phyloP scores from a whole-genome alignment of 2,113 vertebrate genomes.

The Hoplias malabaricus region DNA sequence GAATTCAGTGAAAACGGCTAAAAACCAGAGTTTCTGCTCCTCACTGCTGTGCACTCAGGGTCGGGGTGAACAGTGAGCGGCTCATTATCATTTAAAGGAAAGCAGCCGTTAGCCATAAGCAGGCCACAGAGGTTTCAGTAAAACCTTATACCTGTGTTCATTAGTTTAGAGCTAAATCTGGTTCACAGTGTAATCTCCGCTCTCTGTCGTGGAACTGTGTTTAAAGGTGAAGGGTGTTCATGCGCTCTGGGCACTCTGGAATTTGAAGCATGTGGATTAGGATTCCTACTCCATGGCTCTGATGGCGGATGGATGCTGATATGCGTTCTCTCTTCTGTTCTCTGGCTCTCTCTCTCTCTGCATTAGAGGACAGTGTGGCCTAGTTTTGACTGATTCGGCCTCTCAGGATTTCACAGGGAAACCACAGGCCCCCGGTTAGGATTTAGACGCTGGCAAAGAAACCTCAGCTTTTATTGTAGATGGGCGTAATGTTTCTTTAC shows the following conservation, averaged over 20 bases:
- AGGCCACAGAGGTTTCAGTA: too few relatives aligned
- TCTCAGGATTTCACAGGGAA: neutral
- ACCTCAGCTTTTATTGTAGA: neutral
- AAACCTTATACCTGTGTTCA: too few relatives aligned
- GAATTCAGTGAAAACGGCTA: too few relatives aligned
- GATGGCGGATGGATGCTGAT: neutral
- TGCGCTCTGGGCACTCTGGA: neutral
- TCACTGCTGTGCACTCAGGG: too few relatives aligned
- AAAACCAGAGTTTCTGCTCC: too few relatives aligned
- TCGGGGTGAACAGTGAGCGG: too few relatives aligned
- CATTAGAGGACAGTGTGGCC: conserved; percentile 1
- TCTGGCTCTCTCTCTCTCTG: too few relatives aligned
- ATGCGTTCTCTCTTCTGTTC: neutral
- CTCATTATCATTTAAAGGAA: too few relatives aligned
- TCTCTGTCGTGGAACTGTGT: neutral
- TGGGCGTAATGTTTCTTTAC: too few relatives aligned
- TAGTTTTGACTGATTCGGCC: conserved; percentile 13
- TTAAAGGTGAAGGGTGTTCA: neutral
- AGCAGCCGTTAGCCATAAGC: too few relatives aligned
- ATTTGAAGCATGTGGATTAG: conserved; percentile 4
- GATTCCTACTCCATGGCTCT: neutral
- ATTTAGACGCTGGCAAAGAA: neutral
- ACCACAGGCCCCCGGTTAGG: neutral
- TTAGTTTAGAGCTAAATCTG: too few relatives aligned
- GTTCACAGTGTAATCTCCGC: too few relatives aligned